Base-by-base conservation (phyloP, 1,140 invertebrate species). In the Pararge aegeria region DNA sequence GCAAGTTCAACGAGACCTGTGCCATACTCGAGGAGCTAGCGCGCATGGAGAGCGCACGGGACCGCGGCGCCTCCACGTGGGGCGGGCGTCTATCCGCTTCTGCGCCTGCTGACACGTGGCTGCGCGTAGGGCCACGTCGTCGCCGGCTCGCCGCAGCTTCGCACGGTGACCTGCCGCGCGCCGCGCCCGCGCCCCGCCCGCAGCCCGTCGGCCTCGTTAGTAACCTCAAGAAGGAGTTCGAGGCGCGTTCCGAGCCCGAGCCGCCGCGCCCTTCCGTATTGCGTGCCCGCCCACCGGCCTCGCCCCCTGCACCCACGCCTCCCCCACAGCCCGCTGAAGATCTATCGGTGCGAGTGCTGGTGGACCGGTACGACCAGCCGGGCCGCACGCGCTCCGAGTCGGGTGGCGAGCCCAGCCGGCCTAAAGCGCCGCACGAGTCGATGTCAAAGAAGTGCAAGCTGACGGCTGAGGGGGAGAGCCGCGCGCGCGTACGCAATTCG, bases 171-270 rank as follows among this genome's bases (percentile, higher is more conserved):
- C 67, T 84, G 67, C 78, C 80, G 49, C 71, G 78, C 59, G 72
- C 74, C 60, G 64, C 72, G 59, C 76, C 68, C 44, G 42, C 68
- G n/a, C 27, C 63, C n/a, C 49, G 56, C 42, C 61, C 64, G 21
- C 68, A 40, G n/a, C 63, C 80, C 90, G 82, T 29, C 49, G 81
- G 81, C 49, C 78, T 80, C 65, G 96, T 97, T 15, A 94, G 94
- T 91, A 95, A 94, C 89, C 92, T 96, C 55, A 96, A 96, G 84
- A 95, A 95, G 80, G 95, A 96, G 77, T 96, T 97, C 78, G 95
- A 97, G 88, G 95, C 95, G 6, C 96, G 96, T 74, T 94, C 93
- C 3, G 92, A 85, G 38, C 60, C 52, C 30, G 73, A 69, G 63
- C 40, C 62, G 66, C 65, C 51, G 50, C 71, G 70, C 15, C 72